Evolutionary conservation across 2,888 invertebrate genomes (phyloP).

Genomic region (Ophion obscuratus): DNA sequence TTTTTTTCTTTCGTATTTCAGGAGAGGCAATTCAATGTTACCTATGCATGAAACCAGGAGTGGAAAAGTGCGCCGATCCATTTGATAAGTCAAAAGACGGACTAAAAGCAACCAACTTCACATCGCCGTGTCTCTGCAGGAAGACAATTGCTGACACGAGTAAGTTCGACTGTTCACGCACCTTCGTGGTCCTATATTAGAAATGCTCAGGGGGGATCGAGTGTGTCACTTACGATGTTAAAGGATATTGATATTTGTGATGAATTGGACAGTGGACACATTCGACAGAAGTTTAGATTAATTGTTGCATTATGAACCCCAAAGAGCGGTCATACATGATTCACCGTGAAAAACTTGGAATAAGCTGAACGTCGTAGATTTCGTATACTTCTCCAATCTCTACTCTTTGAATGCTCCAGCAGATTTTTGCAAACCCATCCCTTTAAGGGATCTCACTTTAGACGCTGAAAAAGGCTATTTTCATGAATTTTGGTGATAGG

Average conservation of each 20-base stretch:
- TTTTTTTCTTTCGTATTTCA: slow-evolving; percentile 1
- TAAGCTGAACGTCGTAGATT: background rate
- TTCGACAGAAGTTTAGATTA: background rate
- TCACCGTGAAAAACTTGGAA: background rate
- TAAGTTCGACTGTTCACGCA: background rate
- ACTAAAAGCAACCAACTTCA: background rate
- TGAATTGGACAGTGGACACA: background rate
- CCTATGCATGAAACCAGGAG: background rate
- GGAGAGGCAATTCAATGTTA: slow-evolving; percentile 33
- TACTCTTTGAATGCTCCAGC: no score
- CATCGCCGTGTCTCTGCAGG: background rate
- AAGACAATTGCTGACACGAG: background rate
- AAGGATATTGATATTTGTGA: background rate
- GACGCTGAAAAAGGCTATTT: no score
- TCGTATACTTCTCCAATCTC: no score
- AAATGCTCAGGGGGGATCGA: background rate
- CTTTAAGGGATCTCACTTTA: no score
- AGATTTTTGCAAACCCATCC: no score
- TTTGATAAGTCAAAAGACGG: background rate
- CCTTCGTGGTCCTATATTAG: background rate
- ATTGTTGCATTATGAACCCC: background rate
- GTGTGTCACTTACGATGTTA: background rate
- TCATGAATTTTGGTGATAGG: no score
- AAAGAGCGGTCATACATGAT: background rate
- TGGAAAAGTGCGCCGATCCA: slow-evolving; percentile 8